phyloP scores from a whole-genome alignment of 2,113 vertebrate genomes.

The Gobius niger region DNA sequence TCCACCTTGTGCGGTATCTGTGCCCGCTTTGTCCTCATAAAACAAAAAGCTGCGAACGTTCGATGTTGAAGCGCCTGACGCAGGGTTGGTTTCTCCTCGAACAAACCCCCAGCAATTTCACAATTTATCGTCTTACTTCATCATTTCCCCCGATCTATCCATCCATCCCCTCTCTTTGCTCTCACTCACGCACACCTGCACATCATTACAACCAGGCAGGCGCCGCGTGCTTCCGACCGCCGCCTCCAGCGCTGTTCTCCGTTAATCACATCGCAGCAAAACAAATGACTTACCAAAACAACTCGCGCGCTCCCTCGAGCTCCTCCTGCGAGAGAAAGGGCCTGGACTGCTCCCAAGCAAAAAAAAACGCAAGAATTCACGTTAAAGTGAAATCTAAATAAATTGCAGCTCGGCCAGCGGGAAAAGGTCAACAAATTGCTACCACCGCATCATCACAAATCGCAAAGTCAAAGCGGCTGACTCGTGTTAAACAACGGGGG shows the following conservation, averaged over 20 bases:
- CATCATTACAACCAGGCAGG: not conserved
- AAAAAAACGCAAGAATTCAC: not conserved
- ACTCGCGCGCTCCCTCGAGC: not conserved
- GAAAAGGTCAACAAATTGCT: conserved; percentile 2
- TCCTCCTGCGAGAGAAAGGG: not conserved
- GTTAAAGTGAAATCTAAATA: not conserved
- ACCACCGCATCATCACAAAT: conserved; percentile 2
- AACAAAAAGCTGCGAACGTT: too few relatives aligned
- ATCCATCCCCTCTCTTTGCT: too few relatives aligned
- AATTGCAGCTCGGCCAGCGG: not conserved
- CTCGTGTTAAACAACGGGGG: not conserved
- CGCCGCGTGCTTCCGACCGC: not conserved
- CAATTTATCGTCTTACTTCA: too few relatives aligned
- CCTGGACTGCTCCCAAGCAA: not conserved
- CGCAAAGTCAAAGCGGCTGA: conserved; percentile 5
- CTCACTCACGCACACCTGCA: too few relatives aligned
- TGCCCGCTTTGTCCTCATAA: too few relatives aligned
- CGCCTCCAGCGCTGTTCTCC: not conserved
- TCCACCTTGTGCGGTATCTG: too few relatives aligned
- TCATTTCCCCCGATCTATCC: too few relatives aligned
- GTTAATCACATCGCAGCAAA: not conserved
- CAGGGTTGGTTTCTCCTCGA: too few relatives aligned
- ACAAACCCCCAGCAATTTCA: too few relatives aligned
- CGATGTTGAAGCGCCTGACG: too few relatives aligned
- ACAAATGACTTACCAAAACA: not conserved